Evolutionary conservation across 2,888 invertebrate genomes (phyloP).

Genomic region (Pseudolycoriella hygida): DNA sequence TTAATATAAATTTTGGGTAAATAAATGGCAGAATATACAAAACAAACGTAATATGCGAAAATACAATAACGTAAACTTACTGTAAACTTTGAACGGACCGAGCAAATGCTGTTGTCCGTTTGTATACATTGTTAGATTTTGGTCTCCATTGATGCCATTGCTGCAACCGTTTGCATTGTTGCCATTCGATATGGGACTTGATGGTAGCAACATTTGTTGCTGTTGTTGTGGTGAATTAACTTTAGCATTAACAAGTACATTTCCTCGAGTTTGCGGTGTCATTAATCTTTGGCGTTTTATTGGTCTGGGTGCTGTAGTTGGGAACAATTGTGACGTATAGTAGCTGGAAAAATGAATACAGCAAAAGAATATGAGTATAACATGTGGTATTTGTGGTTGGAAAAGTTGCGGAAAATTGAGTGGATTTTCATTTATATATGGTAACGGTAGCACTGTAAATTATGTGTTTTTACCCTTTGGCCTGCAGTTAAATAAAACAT

Average conservation of each 20-base stretch:
- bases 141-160: slow-evolving; percentile 11
- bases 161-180: slow-evolving; percentile 6
- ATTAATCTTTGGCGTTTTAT: slow-evolving; percentile 30
- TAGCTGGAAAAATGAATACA: slow-evolving; percentile 16
- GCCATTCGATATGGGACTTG: slow-evolving; percentile 8
- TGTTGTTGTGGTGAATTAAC: slow-evolving; percentile 15
- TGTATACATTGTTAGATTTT: slow-evolving; percentile 5
- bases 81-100: slow-evolving; percentile 30
- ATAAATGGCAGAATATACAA: too few species aligned
- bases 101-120: slow-evolving; percentile 19
- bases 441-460: too few species aligned
- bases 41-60: neutral
- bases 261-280: slow-evolving; percentile 20
- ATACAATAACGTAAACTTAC: slow-evolving; percentile 19
- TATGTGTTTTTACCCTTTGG: too few species aligned
- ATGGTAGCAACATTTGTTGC: slow-evolving; percentile 10
- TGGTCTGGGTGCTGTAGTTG: slow-evolving; percentile 23
- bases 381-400: too few species aligned
- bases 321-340: slow-evolving; percentile 26
- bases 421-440: too few species aligned
- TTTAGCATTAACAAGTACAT: slow-evolving; percentile 14
- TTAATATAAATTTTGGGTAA: neutral
- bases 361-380: too few species aligned
- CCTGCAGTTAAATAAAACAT: too few species aligned
- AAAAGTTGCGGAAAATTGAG: too few species aligned